Evolutionary conservation across 2,113 vertebrate species (phyloP), one percentile per base, ranked within the genome.

Genomic region (Cochlearius cochlearius): DNA sequence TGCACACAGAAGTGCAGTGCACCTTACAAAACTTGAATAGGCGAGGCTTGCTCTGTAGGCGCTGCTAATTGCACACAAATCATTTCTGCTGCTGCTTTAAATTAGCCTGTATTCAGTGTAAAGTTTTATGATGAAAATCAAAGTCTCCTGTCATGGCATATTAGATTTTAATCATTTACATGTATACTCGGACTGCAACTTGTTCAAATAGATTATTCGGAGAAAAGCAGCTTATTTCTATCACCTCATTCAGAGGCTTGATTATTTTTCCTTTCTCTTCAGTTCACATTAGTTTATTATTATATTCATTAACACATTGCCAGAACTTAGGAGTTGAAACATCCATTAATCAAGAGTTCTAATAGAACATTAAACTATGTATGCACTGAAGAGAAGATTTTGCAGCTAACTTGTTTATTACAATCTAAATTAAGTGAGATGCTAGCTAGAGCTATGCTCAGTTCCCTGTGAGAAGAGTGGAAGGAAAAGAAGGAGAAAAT

Each of bases 141-240:
- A 94, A 72, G 56, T 78, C 36, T 74, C 12, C 12, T 74, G 52
- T 77, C 60, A 88, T 75, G 89, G 29, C 14, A 55, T 89, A 86
- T 95, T 91, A 80, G 81, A 83, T 82, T 94, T 94, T 90, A 96
- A 88, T 95, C 39, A 91, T 94, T 94, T 91, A 69, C 26, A 17
- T 52, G 20, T 58, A 69, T 79, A 86, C 10, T 43, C 1, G 4
- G 49, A 88, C 23, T 60, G 49, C 8, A 88, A 16, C 13, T 75
- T 83, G 36, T 90, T 17, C 58, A 78, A 79, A 93, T 38, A 39
- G 1, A 68, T 90, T 94, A 88, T 86, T 91, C 45, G 84, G n/a
- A 21, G 19, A 68, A 94, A 95, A 96, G 20, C 11, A 66, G 25
- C 34, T 94, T 85, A 63, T 93, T 94, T 86, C 29, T 76, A 5